A percentile compares a stretch with the other conserved stretches of the same genome.
phyloP scores from a whole-genome alignment of 2,113 vertebrate species.

The Mobula birostris region DNA sequence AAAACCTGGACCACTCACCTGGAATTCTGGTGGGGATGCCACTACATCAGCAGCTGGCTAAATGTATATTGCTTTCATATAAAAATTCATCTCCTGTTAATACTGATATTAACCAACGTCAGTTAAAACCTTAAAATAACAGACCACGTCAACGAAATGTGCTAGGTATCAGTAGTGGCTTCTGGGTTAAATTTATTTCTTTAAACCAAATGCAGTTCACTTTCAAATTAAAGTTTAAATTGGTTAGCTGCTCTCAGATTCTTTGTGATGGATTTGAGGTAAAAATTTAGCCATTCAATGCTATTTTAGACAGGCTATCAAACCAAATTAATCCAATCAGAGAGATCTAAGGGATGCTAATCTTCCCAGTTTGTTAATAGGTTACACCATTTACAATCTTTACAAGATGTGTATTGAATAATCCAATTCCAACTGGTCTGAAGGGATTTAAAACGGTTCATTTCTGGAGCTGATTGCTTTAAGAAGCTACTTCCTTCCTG shows the following conservation, averaged over 20 bases:
- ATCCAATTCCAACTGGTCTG: not conserved
- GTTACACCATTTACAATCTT: not conserved
- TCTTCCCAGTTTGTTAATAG: not conserved
- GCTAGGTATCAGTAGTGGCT: not conserved
- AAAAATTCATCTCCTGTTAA: not conserved
- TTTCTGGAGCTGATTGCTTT: not conserved
- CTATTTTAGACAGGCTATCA: not conserved
- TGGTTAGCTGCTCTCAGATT: no score
- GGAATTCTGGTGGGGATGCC: no score
- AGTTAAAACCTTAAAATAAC: not conserved
- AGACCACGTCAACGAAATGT: not conserved
- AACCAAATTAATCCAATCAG: not conserved
- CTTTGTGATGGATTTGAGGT: no score
- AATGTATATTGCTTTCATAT: not conserved
- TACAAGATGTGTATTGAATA: not conserved
- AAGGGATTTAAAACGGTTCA: slow-evolving; percentile 20
- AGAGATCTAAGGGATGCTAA: slow-evolving; percentile 13
- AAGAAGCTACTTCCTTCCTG: slow-evolving; percentile 23
- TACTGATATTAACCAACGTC: not conserved
- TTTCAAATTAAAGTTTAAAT: not conserved
- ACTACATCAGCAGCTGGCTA: no score
- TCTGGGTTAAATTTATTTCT: not conserved
- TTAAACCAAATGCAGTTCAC: not conserved
- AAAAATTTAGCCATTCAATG: not conserved
- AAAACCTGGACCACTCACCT: no score